A percentile compares a stretch with the other conserved stretches of the same genome.
These are phyloP conservation scores for Gastracanthus pulcherrimus DNA, from an alignment of 2,888 invertebrate genomes.

Conservation along the genomic window DNA sequence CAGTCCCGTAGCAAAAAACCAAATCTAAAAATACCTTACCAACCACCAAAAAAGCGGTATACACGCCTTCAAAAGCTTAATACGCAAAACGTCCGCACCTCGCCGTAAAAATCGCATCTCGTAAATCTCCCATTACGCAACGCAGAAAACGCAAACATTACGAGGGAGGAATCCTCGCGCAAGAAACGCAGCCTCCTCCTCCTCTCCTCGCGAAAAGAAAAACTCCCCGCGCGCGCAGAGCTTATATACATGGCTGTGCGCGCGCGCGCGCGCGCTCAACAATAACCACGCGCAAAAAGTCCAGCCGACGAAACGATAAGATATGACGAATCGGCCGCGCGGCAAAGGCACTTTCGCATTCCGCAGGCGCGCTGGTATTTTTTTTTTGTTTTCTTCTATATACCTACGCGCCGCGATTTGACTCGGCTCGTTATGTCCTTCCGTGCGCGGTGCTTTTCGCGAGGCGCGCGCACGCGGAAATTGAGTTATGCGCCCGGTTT, in stretches of 20 bases:
- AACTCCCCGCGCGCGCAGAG: neutral
- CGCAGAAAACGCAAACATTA: conserved; percentile 25
- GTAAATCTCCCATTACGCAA: conserved; percentile 1
- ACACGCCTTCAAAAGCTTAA: no score
- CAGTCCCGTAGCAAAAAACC: no score
- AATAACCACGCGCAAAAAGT: neutral
- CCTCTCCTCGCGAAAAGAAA: neutral
- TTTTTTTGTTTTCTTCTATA: neutral
- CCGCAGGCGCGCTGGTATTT: neutral
- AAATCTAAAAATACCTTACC: no score
- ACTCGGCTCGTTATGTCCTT: conserved; percentile 36
- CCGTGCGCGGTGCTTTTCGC: neutral
- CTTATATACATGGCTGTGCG: no score
- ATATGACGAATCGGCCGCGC: conserved; percentile 35
- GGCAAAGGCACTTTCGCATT: conserved; percentile 16
- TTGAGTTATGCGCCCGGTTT: conserved; percentile 48
- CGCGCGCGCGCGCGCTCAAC: no score
- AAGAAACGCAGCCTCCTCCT: neutral
- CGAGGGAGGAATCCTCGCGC: conserved; percentile 21
- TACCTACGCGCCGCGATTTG: conserved; percentile 11
- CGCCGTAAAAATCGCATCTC: neutral
- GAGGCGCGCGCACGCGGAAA: conserved; percentile 5
- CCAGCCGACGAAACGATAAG: conserved; percentile 13
- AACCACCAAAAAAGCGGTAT: no score
- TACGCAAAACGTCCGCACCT: neutral